These are phyloP conservation scores for Microtus pennsylvanicus DNA, from an alignment of 2,113 vertebrate genomes.

Conservation along the genomic window DNA sequence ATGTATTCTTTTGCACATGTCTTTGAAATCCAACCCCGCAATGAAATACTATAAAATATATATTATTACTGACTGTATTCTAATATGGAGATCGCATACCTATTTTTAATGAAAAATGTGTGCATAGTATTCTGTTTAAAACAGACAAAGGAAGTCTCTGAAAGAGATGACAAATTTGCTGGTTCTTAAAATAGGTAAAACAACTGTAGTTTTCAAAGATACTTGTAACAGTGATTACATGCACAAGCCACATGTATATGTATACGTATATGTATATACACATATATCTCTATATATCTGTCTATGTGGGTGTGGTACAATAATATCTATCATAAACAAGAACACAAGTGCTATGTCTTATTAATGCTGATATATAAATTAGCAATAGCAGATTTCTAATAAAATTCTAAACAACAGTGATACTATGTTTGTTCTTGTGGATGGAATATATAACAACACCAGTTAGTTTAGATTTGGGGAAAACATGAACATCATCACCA, in stretches of 20 bases:
- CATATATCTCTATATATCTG: neutral
- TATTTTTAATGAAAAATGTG: neutral
- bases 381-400: neutral
- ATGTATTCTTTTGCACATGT: neutral
- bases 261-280: no score
- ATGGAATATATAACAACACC: neutral
- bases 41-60: slow-evolving; percentile 1
- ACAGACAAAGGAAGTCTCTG: neutral
- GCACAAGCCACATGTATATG: neutral
- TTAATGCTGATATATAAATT: neutral
- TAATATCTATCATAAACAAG: neutral
- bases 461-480: neutral
- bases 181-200: neutral
- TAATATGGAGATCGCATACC: neutral
- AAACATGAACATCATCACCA: neutral
- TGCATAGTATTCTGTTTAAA: neutral
- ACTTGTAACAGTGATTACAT: neutral
- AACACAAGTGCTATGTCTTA: neutral
- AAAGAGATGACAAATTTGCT: neutral
- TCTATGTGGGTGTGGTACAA: neutral
- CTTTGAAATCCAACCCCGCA: neutral
- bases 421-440: neutral
- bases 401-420: neutral
- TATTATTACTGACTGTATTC: neutral
- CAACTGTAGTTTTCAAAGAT: neutral